Evolutionary conservation across 2,113 vertebrate genomes (phyloP).

Genomic region (Taurulus bubalis): DNA sequence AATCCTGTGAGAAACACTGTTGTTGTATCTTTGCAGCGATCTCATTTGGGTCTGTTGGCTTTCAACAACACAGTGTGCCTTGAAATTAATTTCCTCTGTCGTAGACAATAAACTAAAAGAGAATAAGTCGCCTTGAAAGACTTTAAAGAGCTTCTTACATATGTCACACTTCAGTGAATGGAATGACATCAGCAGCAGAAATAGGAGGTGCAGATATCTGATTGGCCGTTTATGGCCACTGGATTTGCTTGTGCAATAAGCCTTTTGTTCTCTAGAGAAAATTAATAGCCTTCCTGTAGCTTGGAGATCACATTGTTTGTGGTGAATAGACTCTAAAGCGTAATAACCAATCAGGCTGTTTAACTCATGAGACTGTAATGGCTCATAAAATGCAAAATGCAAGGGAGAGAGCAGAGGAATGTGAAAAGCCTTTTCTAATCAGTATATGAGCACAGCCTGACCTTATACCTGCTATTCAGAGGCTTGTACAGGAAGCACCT

Average conservation of each 20-base stretch:
- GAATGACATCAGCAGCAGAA: not conserved
- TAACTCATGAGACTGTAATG: not conserved
- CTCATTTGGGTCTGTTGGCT: not conserved
- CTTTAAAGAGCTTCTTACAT: not conserved
- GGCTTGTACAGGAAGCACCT: conserved; percentile 10
- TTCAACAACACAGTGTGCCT: not conserved
- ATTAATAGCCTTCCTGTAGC: not conserved
- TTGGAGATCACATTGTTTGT: not conserved
- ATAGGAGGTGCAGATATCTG: not conserved
- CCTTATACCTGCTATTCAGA: conserved; percentile 1
- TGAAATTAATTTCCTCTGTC: not conserved
- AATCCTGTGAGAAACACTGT: not conserved
- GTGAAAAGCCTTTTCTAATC: conserved; percentile 18
- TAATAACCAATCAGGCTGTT: conserved; percentile 16
- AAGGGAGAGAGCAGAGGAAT: not conserved
- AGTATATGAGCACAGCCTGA: conserved; percentile 2
- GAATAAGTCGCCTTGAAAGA: not conserved
- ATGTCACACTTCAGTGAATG: not conserved
- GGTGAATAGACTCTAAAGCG: not conserved
- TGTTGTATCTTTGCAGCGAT: not conserved
- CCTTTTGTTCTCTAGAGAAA: not conserved
- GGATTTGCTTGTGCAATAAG: not conserved
- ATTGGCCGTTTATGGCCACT: not conserved
- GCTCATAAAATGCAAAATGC: conserved; percentile 9
- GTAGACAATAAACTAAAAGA: not conserved